These are phyloP conservation scores for Mus pahari DNA, from an alignment of 2,113 vertebrate genomes.

Conservation along the genomic window DNA sequence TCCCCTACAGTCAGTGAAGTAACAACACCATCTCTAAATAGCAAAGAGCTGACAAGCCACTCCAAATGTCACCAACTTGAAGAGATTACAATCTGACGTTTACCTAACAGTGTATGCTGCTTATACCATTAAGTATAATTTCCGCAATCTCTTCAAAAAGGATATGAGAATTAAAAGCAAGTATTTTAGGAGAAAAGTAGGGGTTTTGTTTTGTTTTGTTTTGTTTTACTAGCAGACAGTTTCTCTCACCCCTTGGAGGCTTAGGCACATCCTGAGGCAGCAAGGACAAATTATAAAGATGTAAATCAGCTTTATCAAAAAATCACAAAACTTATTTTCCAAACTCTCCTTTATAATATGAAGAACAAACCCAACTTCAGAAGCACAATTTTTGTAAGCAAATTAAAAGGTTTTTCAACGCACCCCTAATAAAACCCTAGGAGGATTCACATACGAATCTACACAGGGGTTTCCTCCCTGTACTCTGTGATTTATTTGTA, in stretches of 20 bases:
- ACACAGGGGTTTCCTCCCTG: neutral
- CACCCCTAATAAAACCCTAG: neutral
- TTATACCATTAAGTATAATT: neutral
- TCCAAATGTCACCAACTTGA: neutral
- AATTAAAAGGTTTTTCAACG: conserved; percentile 17
- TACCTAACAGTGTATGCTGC: neutral
- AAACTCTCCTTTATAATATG: neutral
- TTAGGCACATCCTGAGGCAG: neutral
- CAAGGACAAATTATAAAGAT: neutral
- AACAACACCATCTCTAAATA: neutral
- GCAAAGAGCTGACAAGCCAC: neutral
- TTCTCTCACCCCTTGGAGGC: neutral
- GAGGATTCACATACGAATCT: neutral
- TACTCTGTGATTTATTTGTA: conserved; percentile 43
- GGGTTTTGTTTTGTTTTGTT: neutral
- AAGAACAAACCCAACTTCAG: neutral
- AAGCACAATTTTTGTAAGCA: neutral
- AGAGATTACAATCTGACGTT: neutral
- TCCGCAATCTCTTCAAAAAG: neutral
- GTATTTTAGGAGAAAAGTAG: neutral
- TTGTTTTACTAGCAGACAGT: neutral
- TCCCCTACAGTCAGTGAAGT: neutral
- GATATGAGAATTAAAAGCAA: neutral
- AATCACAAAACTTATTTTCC: neutral
- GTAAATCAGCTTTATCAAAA: conserved; percentile 1